Evolutionary conservation across 2,113 vertebrate genomes (phyloP).

Genomic region (Thomomys bottae): DNA sequence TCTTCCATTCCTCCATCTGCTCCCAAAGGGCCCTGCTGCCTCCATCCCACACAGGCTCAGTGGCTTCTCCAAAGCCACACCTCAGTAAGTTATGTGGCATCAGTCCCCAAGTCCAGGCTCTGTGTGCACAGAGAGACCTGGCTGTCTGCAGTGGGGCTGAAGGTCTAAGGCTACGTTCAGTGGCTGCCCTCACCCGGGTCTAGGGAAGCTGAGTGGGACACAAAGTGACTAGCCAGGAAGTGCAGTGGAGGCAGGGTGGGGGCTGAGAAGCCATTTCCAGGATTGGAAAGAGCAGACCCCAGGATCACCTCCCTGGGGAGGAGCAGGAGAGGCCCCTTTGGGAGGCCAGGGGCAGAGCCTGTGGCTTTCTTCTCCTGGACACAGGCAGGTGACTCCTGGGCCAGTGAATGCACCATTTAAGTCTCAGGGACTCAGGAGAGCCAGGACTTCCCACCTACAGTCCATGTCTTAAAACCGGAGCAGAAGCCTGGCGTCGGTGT

Average conservation of each 20-base stretch:
- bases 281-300: background rate
- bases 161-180: background rate
- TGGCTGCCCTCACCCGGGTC: background rate
- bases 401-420: background rate
- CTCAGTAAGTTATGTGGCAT: background rate
- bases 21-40: background rate
- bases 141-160: no score
- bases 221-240: background rate
- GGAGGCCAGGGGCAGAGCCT: background rate
- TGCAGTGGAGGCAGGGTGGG: no score
- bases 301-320: rapidly evolving
- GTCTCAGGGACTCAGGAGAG: background rate
- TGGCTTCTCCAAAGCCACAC: background rate
- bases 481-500: no score
- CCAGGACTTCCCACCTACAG: background rate
- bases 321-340: background rate
- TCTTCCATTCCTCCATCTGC: background rate
- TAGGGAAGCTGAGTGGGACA: background rate
- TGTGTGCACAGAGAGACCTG: background rate
- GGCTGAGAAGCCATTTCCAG: background rate
- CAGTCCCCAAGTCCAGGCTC: background rate
- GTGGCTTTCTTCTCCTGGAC: background rate
- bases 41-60: background rate
- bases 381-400: background rate
- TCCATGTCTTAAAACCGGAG: no score